phyloP scores from a whole-genome alignment of 23 tunicate genomes.

The Trididemnum nubilum region DNA sequence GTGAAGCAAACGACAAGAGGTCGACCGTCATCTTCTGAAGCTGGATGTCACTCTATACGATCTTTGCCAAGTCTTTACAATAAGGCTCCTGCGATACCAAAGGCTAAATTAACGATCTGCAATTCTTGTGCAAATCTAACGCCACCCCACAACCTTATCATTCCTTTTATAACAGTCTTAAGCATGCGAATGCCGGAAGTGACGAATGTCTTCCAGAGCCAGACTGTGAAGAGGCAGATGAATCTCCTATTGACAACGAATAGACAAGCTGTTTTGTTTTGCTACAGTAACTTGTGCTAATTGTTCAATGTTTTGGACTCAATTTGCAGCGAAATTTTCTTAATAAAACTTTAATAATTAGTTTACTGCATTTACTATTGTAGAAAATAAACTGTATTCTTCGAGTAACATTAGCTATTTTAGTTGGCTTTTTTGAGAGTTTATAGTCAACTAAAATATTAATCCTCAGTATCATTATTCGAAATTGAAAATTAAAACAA shows the following conservation, averaged over 20 bases:
- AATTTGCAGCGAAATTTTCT: no score
- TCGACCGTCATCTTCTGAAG: not conserved
- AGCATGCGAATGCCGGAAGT: not conserved
- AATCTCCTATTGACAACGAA: not conserved
- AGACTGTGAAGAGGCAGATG: not conserved
- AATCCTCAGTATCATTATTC: no score
- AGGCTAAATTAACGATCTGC: not conserved
- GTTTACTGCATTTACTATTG: no score
- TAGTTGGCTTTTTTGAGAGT: no score
- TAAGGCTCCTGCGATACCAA: not conserved
- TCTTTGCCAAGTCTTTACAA: not conserved
- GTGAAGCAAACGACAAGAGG: not conserved
- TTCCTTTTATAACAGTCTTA: not conserved
- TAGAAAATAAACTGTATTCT: no score
- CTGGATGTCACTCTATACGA: not conserved
- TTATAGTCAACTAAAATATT: no score
- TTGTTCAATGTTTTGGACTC: no score
- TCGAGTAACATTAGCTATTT: no score
- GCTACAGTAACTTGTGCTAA: no score
- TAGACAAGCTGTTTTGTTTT: not conserved
- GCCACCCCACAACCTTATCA: not conserved
- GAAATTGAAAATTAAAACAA: no score
- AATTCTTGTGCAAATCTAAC: not conserved
- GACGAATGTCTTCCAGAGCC: not conserved
- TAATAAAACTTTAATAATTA: no score